Evolutionary conservation across 2,888 invertebrate species (phyloP).

Genomic region (Tipula helvola): DNA sequence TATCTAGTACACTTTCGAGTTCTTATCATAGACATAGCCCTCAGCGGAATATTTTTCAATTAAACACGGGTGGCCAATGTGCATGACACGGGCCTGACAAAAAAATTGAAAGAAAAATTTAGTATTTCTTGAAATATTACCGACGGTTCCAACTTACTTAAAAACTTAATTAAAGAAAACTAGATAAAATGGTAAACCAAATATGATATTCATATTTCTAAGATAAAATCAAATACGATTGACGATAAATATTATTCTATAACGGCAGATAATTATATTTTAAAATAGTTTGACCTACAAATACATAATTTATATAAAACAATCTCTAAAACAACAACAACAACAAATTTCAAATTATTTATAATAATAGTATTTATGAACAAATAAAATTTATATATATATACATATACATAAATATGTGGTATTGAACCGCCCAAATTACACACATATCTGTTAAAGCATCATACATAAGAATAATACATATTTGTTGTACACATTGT

Average conservation of each 20-base stretch:
- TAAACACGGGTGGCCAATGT: too few relatives aligned
- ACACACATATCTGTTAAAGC: background rate
- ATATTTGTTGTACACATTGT: background rate
- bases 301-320: background rate
- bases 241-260: background rate
- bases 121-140: too few relatives aligned
- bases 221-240: too few relatives aligned
- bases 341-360: background rate
- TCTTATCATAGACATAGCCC: too few relatives aligned
- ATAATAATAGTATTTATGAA: background rate
- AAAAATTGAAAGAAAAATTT: too few relatives aligned
- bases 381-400: background rate
- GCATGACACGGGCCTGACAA: too few relatives aligned
- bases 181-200: too few relatives aligned
- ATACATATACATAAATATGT: background rate
- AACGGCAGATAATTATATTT: background rate
- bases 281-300: background rate
- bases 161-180: too few relatives aligned
- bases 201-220: too few relatives aligned
- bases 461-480: background rate
- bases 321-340: background rate
- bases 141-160: too few relatives aligned
- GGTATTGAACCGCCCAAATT: background rate
- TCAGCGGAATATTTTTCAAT: too few relatives aligned
- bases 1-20: too few relatives aligned